Percentiles rank a stretch among this genome's conserved stretches.
These are phyloP conservation scores for Tanypteryx hageni DNA, from an alignment of 2,888 invertebrate genomes.

Conservation along the genomic window DNA sequence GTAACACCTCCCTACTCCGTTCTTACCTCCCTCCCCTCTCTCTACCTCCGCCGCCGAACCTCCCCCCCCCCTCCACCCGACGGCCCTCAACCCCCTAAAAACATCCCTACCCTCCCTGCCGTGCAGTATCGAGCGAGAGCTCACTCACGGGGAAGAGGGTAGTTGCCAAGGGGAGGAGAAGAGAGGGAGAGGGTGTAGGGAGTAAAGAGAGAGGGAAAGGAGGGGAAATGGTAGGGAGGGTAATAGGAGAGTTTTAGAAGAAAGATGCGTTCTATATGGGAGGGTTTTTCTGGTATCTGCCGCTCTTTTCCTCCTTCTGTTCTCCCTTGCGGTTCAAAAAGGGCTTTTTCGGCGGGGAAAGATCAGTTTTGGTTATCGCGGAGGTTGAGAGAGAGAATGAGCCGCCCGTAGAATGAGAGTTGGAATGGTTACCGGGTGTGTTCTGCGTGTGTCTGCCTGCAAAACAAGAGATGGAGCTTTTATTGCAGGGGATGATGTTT, in stretches of 20 bases:
- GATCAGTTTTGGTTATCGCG: background rate
- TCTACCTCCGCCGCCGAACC: background rate
- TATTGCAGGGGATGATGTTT: background rate
- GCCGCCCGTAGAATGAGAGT: background rate
- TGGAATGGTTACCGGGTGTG: background rate
- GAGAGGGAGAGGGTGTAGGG: background rate
- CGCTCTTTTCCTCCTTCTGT: background rate
- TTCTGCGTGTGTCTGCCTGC: background rate
- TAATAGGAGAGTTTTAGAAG: background rate
- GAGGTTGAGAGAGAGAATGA: background rate
- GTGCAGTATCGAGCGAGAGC: slow-evolving; percentile 48
- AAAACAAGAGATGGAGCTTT: background rate
- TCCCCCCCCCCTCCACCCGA: background rate
- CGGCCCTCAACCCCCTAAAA: background rate
- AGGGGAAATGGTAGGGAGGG: background rate
- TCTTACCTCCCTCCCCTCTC: background rate
- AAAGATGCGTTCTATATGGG: background rate
- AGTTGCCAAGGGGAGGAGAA: background rate
- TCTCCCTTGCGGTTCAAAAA: background rate
- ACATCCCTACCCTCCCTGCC: background rate
- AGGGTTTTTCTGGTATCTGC: background rate
- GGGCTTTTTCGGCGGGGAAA: background rate
- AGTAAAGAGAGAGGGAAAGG: background rate
- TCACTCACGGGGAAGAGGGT: background rate
- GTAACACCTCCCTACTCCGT: background rate